Conservation (phyloP, 2,797 vertebrate genomes). For the Cynodonichthys magdalenae region DNA sequence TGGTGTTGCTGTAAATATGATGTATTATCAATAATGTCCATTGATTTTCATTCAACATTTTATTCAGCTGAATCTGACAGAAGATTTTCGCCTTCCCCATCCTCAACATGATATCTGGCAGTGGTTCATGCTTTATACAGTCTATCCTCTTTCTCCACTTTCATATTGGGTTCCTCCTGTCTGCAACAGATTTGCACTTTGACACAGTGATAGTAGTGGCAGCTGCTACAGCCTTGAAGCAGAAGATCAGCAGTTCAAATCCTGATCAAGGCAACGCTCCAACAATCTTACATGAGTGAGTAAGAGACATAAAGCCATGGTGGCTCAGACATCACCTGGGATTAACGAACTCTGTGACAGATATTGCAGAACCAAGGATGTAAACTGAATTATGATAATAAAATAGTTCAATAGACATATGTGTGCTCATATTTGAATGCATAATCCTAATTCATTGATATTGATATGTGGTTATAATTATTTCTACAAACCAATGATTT, state of each 20-base stretch:
- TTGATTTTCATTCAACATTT: too few relatives aligned
- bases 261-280: constrained; percentile 3
- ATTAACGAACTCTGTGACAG: constrained; percentile 2
- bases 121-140: too few relatives aligned
- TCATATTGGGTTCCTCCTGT: neutral
- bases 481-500: too few relatives aligned
- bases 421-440: too few relatives aligned
- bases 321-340: constrained; percentile 2
- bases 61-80: too few relatives aligned
- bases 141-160: neutral
- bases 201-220: constrained; percentile 1
- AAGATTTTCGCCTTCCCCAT: too few relatives aligned
- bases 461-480: too few relatives aligned
- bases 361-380: neutral
- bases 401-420: too few relatives aligned
- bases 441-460: too few relatives aligned
- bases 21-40: too few relatives aligned
- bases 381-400: neutral
- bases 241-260: constrained; percentile 10
- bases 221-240: constrained; percentile 1
- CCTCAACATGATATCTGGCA: too few relatives aligned
- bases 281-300: constrained; percentile 1
- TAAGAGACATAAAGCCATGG: neutral
- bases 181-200: constrained; percentile 1
- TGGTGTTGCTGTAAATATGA: too few relatives aligned